phyloP scores from a whole-genome alignment of 2,113 vertebrate species.

The Hucho hucho region DNA sequence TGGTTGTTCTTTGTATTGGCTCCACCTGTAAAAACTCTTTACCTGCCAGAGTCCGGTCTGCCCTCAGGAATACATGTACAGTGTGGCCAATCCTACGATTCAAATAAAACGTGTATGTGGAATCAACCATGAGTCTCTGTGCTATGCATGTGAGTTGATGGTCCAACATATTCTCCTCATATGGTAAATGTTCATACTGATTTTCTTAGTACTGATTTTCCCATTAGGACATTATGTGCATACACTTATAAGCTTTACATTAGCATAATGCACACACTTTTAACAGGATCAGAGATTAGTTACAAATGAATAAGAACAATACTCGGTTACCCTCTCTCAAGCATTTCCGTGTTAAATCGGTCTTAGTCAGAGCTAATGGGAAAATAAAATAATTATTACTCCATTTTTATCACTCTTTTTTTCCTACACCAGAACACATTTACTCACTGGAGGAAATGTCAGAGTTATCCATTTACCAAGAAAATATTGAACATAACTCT shows the following conservation, averaged over 20 bases:
- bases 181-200: neutral
- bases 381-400: neutral
- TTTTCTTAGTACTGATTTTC: neutral
- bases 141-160: neutral
- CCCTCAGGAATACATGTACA: slow-evolving; percentile 74
- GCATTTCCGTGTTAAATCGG: neutral
- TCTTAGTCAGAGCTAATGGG: slow-evolving; percentile 1
- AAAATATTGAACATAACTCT: neutral
- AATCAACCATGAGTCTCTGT: slow-evolving; percentile 45
- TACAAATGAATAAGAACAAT: neutral
- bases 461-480: slow-evolving; percentile 16
- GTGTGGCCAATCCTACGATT: slow-evolving; percentile 70
- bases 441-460: slow-evolving; percentile 7
- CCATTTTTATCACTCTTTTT: neutral
- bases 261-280: neutral
- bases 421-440: neutral
- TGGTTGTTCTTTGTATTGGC: slow-evolving; percentile 52
- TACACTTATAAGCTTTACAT: neutral
- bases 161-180: neutral
- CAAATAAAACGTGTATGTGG: slow-evolving; percentile 78
- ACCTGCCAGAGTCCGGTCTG: slow-evolving; percentile 69
- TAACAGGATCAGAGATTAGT: neutral
- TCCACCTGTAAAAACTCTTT: slow-evolving; percentile 62
- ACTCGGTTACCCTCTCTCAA: neutral
- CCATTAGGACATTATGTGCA: neutral